Evolutionary conservation across 2,888 invertebrate genomes (phyloP), one percentile per base, ranked within the genome.

Genomic region (Acleris emargana): DNA sequence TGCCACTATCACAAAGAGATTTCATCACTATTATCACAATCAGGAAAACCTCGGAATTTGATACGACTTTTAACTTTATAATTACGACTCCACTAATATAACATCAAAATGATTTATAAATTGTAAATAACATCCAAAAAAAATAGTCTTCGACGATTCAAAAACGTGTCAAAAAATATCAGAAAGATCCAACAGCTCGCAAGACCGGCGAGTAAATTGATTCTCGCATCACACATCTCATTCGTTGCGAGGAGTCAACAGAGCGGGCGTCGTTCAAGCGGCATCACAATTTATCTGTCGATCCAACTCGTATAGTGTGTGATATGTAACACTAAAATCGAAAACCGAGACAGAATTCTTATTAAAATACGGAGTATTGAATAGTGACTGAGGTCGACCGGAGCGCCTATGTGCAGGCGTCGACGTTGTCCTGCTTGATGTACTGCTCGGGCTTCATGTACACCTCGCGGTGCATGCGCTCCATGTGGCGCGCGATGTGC

Each of bases 401-500:
- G 71, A 55, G 25, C 28, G 62, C 64, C 83, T 91, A 93, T 70
- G 91, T 91, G 86, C 92, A 92, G 22, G 92, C 91, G 82, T 93
- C 93, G 55, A 93, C 87, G 85, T 91, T 89, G 83, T 93, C 91
- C 81, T 89, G 88, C 76, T 90, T 91, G 71, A 93, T 82, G 84
- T 87, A 89, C 72, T 87, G 87, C 68, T 93, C 93, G 61, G 90
- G 90, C 79, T 93, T 93, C 73, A 91, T 76, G 82, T 90, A 93
- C 72, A 94, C 93, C 81, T 95, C 95, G 84, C 96, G 95, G 80
- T 96, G 96, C 96, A 96, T 96, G 69, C 96, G 93, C 86, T 96
- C 96, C 95, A 96, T 96, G 87, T 96, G 96, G 63, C 96, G 93
- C 62, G 96, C 96, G 84, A 96, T 96, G 86, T 96, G 96, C 96